Evolutionary conservation across 2,888 invertebrate species (phyloP).

Genomic region (Mylabris sibirica): DNA sequence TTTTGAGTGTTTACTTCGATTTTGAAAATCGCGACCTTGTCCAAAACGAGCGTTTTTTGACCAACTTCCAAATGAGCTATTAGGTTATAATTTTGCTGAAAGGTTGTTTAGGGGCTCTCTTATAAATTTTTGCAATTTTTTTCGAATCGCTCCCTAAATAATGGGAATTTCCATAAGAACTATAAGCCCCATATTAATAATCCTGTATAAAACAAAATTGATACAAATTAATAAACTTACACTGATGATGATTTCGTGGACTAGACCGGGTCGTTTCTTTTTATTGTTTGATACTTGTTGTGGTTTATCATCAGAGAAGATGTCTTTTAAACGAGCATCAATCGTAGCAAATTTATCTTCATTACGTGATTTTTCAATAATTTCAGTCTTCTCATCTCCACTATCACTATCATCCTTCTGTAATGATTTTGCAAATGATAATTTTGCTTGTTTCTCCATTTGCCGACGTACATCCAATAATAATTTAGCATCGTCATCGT

Average conservation of each 20-base stretch:
- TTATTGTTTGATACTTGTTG: constrained; percentile 44
- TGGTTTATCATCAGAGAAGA: constrained; percentile 3
- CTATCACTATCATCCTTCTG: constrained; percentile 45
- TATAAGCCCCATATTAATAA: too few relatives aligned
- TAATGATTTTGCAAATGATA: constrained; percentile 25
- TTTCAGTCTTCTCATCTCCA: constrained; percentile 48
- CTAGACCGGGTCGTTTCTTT: constrained; percentile 65
- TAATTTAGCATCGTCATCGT: constrained; percentile 52
- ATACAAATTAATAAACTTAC: constrained; percentile 62
- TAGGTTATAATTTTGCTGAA: too few relatives aligned
- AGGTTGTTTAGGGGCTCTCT: too few relatives aligned
- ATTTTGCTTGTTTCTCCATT: constrained; percentile 47
- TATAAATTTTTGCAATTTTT: too few relatives aligned
- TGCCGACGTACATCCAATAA: constrained; percentile 56
- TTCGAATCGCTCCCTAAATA: too few relatives aligned
- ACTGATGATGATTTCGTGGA: constrained; percentile 71
- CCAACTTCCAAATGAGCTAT: too few relatives aligned
- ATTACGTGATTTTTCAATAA: constrained; percentile 32
- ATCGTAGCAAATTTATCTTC: neutral
- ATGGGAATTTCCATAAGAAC: too few relatives aligned
- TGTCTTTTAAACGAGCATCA: constrained; percentile 1
- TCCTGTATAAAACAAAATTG: too few relatives aligned
- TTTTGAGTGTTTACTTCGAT: too few relatives aligned
- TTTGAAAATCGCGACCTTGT: too few relatives aligned
- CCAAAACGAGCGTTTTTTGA: too few relatives aligned